Base-by-base conservation (phyloP, 2,113 vertebrate species). In the Siphamia tubifer region DNA sequence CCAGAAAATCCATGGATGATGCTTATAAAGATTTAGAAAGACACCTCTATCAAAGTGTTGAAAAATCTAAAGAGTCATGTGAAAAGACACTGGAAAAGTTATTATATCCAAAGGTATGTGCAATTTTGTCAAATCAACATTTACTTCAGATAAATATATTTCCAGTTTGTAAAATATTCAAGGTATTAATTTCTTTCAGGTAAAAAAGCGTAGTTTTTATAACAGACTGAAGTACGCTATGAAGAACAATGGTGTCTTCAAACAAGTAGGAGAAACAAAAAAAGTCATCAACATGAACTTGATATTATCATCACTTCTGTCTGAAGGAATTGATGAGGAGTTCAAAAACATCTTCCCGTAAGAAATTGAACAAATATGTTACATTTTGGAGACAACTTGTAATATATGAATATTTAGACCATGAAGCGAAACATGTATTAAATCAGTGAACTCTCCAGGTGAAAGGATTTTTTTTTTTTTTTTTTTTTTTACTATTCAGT, bases 271-370 rank as follows among this genome's bases (percentile, higher is more conserved):
- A 72, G 23, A 36, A 39, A 45, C 0, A 1, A 12, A 8, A 54
- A 25, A 24, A 1, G 4, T n/a, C 38, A 34, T 49, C 9, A 56
- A 74, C 44, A 4, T 82, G 24, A 85, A 79, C 23, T 7, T 15
- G 38, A 24, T 10, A 15, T 56, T 85, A 19, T 25, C 65, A 3
- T 70, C 72, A 32, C 4, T 1, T 10, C 58, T 85, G 53, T 68
- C 27, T 19, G 32, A 36, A 12, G 72, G 69, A 69, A 72, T 85
- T 25, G 63, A 82, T 66, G 69, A 69, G 1, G 57, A 80, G 30
- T 83, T 85, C 69, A 71, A 21, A 55, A 75, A 66, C 13, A 74
- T 57, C 11, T 85, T 85, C 21, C 79, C 66, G 77, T 85, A 65
- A 58, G 79, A 57, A 38, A 31, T n/a, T n/a, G n/a, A n/a, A n/a